phyloP scores from a whole-genome alignment of 2,113 vertebrate species.

The Triplophysa rosa region DNA sequence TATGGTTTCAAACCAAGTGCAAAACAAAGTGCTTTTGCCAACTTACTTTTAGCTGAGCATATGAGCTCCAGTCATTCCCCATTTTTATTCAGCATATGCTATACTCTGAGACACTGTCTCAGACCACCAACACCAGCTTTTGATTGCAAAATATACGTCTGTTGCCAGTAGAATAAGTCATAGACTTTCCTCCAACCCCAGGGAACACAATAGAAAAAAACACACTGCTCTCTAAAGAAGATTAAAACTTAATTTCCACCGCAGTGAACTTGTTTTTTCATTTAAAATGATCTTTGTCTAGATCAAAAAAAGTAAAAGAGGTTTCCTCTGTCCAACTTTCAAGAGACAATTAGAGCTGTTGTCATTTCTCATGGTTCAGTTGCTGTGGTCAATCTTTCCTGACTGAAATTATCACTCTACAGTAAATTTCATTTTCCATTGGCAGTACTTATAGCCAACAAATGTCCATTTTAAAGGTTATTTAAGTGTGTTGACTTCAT shows the following conservation, averaged over 20 bases:
- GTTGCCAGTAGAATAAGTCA: slow-evolving; percentile 46
- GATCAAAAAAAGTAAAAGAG: not conserved
- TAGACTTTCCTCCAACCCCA: slow-evolving; percentile 52
- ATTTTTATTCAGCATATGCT: slow-evolving; percentile 11
- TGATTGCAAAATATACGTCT: slow-evolving; percentile 23
- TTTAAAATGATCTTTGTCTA: not conserved
- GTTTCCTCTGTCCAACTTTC: not conserved
- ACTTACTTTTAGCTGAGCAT: not conserved
- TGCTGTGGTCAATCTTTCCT: slow-evolving; percentile 40
- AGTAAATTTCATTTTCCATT: slow-evolving; percentile 47
- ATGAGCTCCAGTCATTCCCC: slow-evolving; percentile 10
- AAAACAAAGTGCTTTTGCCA: slow-evolving; percentile 34
- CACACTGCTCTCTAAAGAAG: slow-evolving; percentile 52
- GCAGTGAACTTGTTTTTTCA: not conserved
- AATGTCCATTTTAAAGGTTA: slow-evolving; percentile 47
- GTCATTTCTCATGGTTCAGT: slow-evolving; percentile 2
- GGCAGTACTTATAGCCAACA: slow-evolving; percentile 33
- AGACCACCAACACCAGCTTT: slow-evolving; percentile 46
- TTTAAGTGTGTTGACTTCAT: slow-evolving; percentile 40
- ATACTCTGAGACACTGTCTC: slow-evolving; percentile 19
- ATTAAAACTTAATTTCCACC: slow-evolving; percentile 30
- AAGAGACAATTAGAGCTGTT: slow-evolving; percentile 32
- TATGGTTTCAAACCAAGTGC: not conserved
- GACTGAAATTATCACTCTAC: not conserved
- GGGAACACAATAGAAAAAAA: slow-evolving; percentile 52